A percentile compares a stretch with the other conserved stretches of the same genome.
Conservation (phyloP, 2,888 invertebrate species). For the Argyresthia albistria region DNA sequence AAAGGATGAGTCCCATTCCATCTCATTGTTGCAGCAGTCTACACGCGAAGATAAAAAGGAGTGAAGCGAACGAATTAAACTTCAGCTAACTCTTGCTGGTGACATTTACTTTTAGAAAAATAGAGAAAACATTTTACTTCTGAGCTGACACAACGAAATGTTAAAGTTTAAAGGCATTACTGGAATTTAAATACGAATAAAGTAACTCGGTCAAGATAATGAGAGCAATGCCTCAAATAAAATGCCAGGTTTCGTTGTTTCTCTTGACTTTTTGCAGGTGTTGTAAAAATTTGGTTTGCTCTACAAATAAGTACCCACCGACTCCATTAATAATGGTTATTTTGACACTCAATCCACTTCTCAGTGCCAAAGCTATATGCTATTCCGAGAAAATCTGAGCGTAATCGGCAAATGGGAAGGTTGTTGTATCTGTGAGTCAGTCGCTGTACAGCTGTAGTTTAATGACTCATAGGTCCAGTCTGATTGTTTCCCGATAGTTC, state of each 20-base stretch:
- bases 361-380: constrained; percentile 53
- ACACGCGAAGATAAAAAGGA: not conserved
- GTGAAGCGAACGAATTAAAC: constrained; percentile 1
- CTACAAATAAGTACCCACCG: not conserved
- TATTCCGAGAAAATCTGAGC: constrained; percentile 58
- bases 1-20: not conserved
- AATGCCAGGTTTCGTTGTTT: not conserved
- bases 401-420: too few relatives aligned
- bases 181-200: not conserved
- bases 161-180: not conserved
- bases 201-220: constrained; percentile 1
- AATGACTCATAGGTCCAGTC: constrained; percentile 40
- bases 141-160: not conserved
- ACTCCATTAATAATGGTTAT: not conserved
- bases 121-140: not conserved
- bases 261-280: not conserved
- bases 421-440: constrained; percentile 52
- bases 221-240: not conserved
- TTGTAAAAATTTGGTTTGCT: not conserved
- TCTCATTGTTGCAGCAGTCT: not conserved
- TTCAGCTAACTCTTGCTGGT: not conserved
- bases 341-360: constrained; percentile 5
- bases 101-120: not conserved
- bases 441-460: constrained; percentile 17
- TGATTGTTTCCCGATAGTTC: constrained; percentile 49